Evolutionary conservation across 2,113 vertebrate species (phyloP), one percentile per base, ranked within the genome.

Genomic region (Dicaeum eximium): DNA sequence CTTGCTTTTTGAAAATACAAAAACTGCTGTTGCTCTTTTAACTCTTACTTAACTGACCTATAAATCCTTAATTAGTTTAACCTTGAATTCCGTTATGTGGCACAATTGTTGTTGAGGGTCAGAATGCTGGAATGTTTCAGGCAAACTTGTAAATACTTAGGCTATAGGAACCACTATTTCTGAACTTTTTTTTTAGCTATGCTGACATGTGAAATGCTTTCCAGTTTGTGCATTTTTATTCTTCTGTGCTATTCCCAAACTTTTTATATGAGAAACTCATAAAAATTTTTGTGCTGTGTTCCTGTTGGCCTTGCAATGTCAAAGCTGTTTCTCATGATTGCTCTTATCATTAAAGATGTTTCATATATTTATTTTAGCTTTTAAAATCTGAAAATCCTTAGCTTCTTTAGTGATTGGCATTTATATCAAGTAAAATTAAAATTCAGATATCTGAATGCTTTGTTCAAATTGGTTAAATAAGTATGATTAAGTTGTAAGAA

Each of bases 401-500:
- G 31, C 31, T 47, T 50, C 12, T 23, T 47, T 73, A n/a, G 23
- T 67, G 74, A 73, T 60, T 88, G 54, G 48, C 11, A 66, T 67
- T 28, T 82, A 35, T 95, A 84, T 69, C 5, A 4, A 78, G 53
- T 81, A 92, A 88, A 94, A 87, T 67, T 65, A 86, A 82, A 94
- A 33, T 74, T 47, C 25, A 72, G 69, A 65, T 80, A 88, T 56
- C 44, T 80, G 62, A 85, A 35, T 92, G 80, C 84, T 91, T 84
- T 66, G 80, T 91, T 96, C 75, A 89, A 23, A 66, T 89, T 50
- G 27, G 30, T 92, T 96, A 89, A 94, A 86, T 93, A 51, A 57
- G 19, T 71, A 54, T 92, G 95, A 93, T 93, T 97, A 94, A 91
- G 72, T 92, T 95, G 66, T 90, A 80, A 95, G 90, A 97, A 96